Percentiles rank a stretch among this genome's conserved stretches.
Conservation (phyloP, 2,888 invertebrate species). For the Uloborus plumipes region DNA sequence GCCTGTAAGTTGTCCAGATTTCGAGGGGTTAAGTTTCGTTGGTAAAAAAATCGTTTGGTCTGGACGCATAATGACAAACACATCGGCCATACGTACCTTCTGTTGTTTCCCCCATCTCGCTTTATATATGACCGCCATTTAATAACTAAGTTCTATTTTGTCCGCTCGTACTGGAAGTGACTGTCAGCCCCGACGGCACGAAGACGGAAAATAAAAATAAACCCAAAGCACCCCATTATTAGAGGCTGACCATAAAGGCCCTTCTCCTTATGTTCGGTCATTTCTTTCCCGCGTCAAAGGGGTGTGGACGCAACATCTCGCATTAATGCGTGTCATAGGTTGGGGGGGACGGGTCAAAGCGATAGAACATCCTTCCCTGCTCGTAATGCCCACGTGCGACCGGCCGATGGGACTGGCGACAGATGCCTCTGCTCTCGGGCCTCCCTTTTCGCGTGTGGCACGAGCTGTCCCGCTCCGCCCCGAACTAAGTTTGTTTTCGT, state of each 20-base stretch:
- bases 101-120: no score
- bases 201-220: no score
- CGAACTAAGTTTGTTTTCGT: constrained; percentile 2
- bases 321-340: constrained; percentile 52
- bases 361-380: constrained; percentile 44
- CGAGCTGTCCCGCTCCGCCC: constrained; percentile 10
- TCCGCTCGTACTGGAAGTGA: no score
- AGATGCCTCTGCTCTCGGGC: constrained; percentile 45
- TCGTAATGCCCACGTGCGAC: constrained; percentile 53
- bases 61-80: no score
- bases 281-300: constrained; percentile 29
- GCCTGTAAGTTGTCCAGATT: no score
- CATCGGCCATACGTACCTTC: no score
- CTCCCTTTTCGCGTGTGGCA: constrained; percentile 29
- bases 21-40: no score
- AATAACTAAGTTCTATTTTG: no score
- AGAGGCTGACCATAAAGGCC: background rate
- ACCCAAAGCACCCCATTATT: background rate
- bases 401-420: constrained; percentile 50
- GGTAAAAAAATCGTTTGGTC: no score
- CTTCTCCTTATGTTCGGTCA: background rate
- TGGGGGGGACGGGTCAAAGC: constrained; percentile 39
- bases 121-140: no score
- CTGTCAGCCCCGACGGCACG: no score
- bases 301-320: constrained; percentile 52